Base-by-base conservation (phyloP, 1,140 invertebrate genomes). In the Portunus trituberculatus region DNA sequence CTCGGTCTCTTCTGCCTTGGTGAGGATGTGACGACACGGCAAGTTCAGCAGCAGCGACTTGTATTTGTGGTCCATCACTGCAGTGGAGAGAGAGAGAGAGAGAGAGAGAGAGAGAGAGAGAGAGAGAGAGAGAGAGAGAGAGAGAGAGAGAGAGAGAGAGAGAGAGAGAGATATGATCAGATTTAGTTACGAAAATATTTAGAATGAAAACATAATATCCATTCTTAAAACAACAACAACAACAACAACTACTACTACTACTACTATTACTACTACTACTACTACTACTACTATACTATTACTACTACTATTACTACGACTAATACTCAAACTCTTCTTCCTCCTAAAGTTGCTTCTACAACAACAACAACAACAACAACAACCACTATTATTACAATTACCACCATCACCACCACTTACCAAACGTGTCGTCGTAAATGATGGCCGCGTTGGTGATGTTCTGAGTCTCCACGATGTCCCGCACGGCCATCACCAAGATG, bases 381-480 rank as follows among this genome's bases (percentile, higher is more conserved):
- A 12, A 76, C 59, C 20, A 76, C 59, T 76, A 76, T 20, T 76
- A 76, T 25, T 76, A 76, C 59, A 12, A 76, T 20, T 76, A 76
- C 59, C 39, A 48, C 48, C 45, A 28, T 28, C n/a, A 82, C 20
- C 29, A 32, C 45, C 52, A 39, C 97, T 97, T 97, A 98, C 98
- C 98, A 96, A 99, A 99, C 32, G 98, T 98, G 16, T 98, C 97
- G 96, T 99, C 99, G 97, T 99, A 99, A 10, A 99, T 97, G 84
- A 99, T 98, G 3, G 98, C 99, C 29, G 99, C 98, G 97, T 99
- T 99, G 25, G 98, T 99, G 86, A 99, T 98, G 96, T 99, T 98
- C 97, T 99, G 98, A 45, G 97, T 97, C 2, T 97, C 97, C 1
- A 98, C 98, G 94, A 99, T 98, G 86, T 98, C 98, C 87, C 98